A percentile compares a stretch with the other conserved stretches of the same genome.
Evolutionary conservation across 2,113 vertebrate genomes (phyloP).

Genomic region (Rhinogobius similis): DNA sequence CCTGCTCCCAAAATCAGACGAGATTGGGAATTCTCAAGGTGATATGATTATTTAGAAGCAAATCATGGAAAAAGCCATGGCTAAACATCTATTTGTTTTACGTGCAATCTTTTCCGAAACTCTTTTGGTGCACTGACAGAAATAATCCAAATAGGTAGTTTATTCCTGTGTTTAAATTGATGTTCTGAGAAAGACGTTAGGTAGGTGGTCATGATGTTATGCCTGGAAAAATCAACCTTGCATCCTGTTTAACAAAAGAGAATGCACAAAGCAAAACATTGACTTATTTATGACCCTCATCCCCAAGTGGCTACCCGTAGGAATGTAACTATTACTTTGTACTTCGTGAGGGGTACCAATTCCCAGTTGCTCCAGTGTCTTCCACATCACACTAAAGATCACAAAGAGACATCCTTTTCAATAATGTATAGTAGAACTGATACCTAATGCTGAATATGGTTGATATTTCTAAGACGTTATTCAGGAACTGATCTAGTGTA

Average conservation of each 20-base stretch:
- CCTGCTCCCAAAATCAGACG: no score
- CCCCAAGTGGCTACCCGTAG: conserved; percentile 7
- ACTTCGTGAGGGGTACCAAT: conserved; percentile 3
- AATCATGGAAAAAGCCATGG: no score
- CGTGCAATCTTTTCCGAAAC: no score
- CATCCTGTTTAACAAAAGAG: background rate
- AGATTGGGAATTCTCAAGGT: no score
- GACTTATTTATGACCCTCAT: conserved; percentile 27
- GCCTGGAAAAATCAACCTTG: background rate
- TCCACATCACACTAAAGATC: conserved; percentile 14
- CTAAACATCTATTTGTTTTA: no score
- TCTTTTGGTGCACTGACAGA: no score
- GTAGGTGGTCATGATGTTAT: background rate
- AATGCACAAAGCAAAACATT: conserved; percentile 7
- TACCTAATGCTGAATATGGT: background rate
- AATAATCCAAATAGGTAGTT: no score
- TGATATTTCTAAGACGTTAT: background rate
- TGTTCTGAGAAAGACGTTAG: background rate
- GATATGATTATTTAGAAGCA: no score
- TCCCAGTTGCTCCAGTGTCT: conserved; percentile 26
- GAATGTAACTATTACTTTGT: conserved; percentile 16
- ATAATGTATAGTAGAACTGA: conserved; percentile 13
- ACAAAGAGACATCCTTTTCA: conserved; percentile 3
- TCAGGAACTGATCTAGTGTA: background rate
- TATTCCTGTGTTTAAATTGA: background rate